Evolutionary conservation across 2,888 invertebrate genomes (phyloP), one percentile per base, ranked within the genome.

Genomic region (Biston betularia): DNA sequence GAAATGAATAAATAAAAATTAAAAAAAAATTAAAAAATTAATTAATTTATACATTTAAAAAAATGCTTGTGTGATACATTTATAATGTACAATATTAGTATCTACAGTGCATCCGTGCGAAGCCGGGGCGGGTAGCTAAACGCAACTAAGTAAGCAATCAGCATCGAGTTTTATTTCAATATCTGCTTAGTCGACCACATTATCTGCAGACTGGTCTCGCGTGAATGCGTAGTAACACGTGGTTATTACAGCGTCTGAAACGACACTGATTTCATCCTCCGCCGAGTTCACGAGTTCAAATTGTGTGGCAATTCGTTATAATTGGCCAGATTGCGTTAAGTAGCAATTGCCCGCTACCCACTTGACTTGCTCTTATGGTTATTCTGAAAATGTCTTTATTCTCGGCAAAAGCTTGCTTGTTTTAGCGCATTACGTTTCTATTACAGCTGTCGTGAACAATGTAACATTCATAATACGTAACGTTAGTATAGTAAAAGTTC

Each of bases 261-360:
- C 70, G 74, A 68, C 72, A 71, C 72, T 71, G 70, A 74, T 73
- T 71, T 48, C 24, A 57, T 40, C 44, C 24, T 49, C 59, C 38
- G 66, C 58, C 66, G 64, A 69, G 69, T 70, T 75, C 73, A 68
- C 68, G 65, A 65, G 72, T 67, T 73, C 71, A 75, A 67, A 67
- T 68, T 66, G 68, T 60, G 46, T 60, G 68, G 52, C 70, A 69
- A 70, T 79, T 78, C 74, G 73, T 74, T 73, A 71, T 78, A 81
- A 80, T 81, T 80, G 79, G 71, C 56, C 53, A 62, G 75, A 72
- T 80, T 74, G 73, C 56, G 62, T 71, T 35, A 5, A 46, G 42
- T n/a, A 54, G 33, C 54, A 9, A 44, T 54, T 54, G 54, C 54
- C 33, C 54, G 40, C 42, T 14, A 15, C 9, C 46, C 50, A 7